These are phyloP conservation scores for Pleuronectes platessa DNA, from an alignment of 2,113 vertebrate genomes.

Conservation along the genomic window DNA sequence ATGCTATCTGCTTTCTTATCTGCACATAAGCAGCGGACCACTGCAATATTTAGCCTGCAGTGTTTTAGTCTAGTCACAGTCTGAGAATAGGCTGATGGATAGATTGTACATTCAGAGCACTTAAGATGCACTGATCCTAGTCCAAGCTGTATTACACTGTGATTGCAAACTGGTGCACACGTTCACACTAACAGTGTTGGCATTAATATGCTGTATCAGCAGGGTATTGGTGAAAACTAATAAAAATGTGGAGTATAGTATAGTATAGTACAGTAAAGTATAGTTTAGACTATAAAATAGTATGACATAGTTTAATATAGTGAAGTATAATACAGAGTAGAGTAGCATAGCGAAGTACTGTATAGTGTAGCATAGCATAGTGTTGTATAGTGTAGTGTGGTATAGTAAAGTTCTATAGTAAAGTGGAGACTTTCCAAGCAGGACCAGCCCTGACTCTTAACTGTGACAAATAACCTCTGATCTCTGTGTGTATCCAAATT, in stretches of 20 bases:
- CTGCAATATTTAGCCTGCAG: conserved; percentile 9
- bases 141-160: conserved; percentile 33
- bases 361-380: not conserved
- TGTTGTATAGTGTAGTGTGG: too few species aligned
- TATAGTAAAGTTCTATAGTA: too few species aligned
- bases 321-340: too few species aligned
- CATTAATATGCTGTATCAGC: not conserved
- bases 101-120: conserved; percentile 29
- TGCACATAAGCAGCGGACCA: conserved; percentile 12
- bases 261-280: too few species aligned
- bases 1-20: conserved; percentile 44
- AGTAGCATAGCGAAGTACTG: too few species aligned
- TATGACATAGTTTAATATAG: too few species aligned
- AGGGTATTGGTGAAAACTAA: not conserved
- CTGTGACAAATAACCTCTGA: conserved; percentile 1
- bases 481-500: not conserved
- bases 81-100: conserved; percentile 40
- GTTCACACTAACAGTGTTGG: too few species aligned
- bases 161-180: conserved; percentile 11
- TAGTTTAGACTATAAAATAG: too few species aligned
- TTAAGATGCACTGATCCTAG: conserved; percentile 21
- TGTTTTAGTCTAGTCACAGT: conserved; percentile 44
- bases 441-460: not conserved
- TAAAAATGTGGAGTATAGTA: too few species aligned
- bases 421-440: too few species aligned